Base-by-base conservation (phyloP, 2,888 invertebrate species). In the Pseudoips prasinana region DNA sequence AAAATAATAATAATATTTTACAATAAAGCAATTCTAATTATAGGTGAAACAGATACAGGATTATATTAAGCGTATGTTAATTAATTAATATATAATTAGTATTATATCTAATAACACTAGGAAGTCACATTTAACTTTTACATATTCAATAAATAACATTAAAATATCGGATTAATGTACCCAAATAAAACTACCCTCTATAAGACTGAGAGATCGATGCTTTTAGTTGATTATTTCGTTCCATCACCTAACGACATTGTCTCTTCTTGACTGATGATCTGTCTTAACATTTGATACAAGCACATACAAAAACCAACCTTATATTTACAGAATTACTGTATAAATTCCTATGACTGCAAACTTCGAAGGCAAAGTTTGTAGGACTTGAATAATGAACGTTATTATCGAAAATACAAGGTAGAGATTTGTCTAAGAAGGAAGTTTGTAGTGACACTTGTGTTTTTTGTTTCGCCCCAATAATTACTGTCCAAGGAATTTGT, bases 211-310 rank as follows among this genome's bases (percentile, higher is more conserved):
- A 57, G 47, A 61, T 59, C 51, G 49, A 65, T 53, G 63, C 67
- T 67, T 64, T 67, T 63, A 67, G 55, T 41, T 54, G 64, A 67
- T 67, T 67, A 64, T 66, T 57, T 51, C 59, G 39, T 55, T 66
- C 67, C 47, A 67, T 67, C 65, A 65, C 62, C 33, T 48, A 57
- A 54, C 46, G 58, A 65, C 56, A 53, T 25, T 45, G 57, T 53
- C 56, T 51, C 41, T 33, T 28, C 44, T 43, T 62, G 66, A 67
- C 61, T 54, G 67, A 64, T 60, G 52, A 58, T 56, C 46, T 43
- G 43, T 51, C 50, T 8, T 29, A 5, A 35, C 26, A 37, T 27
- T 24, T 24, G 18, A 3, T 10, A 14, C n/a, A 0, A 7, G 8
- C 0, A 9, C 26, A 22, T 6, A 17, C 6, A 8, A 43, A 43